Percentiles rank a stretch among this genome's conserved stretches.
Conservation (phyloP, 2,797 vertebrate species). For the Erpetoichthys calabaricus region DNA sequence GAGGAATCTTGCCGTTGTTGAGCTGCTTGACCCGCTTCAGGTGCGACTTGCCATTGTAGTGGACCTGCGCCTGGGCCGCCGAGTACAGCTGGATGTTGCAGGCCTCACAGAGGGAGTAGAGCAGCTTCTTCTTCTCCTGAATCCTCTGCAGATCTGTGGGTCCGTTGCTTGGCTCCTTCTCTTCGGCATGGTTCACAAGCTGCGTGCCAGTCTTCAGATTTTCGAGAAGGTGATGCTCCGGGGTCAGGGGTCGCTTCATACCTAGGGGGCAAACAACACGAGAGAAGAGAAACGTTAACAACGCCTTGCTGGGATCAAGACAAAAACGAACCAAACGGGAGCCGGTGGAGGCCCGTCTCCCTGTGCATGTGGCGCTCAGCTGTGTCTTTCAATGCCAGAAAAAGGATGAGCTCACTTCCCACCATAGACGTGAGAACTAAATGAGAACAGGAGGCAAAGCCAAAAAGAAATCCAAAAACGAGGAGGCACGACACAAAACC, state of each 20-base stretch:
- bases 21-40: conserved; percentile 66
- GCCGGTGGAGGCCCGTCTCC: no score
- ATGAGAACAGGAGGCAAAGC: neutral
- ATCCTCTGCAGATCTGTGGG: conserved; percentile 39
- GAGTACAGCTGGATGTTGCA: conserved; percentile 77
- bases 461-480: neutral
- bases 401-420: no score
- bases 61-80: conserved; percentile 64
- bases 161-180: conserved; percentile 46
- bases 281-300: neutral
- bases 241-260: conserved; percentile 56
- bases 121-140: conserved; percentile 61
- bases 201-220: conserved; percentile 58
- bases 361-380: no score
- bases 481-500: no score
- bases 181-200: conserved; percentile 45
- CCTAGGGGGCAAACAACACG: conserved; percentile 25
- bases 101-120: conserved; percentile 69
- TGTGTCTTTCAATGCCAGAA: no score
- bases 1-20: conserved; percentile 54
- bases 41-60: conserved; percentile 74
- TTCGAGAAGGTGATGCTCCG: conserved; percentile 39
- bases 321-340: no score
- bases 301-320: neutral
- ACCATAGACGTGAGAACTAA: neutral